Evolutionary conservation across 2,113 vertebrate genomes (phyloP).

Genomic region (Empidonax alnorum): DNA sequence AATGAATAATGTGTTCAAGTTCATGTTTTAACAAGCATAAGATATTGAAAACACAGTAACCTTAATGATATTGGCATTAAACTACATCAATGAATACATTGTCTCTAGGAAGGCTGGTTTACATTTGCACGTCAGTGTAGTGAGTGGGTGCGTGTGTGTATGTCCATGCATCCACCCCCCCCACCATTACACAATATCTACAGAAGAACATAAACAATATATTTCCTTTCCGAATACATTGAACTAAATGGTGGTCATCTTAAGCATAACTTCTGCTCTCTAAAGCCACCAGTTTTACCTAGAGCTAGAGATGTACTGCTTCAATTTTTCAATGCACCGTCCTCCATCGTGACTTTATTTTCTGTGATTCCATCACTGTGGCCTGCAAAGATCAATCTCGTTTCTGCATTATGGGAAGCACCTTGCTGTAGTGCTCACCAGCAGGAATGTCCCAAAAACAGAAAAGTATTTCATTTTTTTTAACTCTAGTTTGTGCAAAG

Average conservation of each 20-base stretch:
- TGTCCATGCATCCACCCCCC: fast-evolving
- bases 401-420: not conserved
- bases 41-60: not conserved
- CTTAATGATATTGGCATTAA: not conserved
- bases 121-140: not conserved
- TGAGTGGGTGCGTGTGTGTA: not conserved
- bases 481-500: not conserved
- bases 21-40: not conserved
- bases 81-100: not conserved
- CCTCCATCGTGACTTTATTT: not conserved
- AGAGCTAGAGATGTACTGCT: not conserved
- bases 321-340: not conserved
- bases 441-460: not conserved
- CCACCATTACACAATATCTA: too few relatives aligned
- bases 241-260: not conserved
- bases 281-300: not conserved
- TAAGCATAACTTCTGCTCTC: not conserved
- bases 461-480: not conserved
- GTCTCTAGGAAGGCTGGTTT: not conserved
- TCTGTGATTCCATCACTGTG: not conserved
- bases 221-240: too few relatives aligned
- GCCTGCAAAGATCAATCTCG: not conserved
- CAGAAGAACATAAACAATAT: not conserved
- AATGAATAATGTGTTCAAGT: not conserved
- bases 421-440: not conserved